These are phyloP conservation scores for Cotesia typhae DNA, from an alignment of 1,140 invertebrate genomes.

Conservation along the genomic window DNA sequence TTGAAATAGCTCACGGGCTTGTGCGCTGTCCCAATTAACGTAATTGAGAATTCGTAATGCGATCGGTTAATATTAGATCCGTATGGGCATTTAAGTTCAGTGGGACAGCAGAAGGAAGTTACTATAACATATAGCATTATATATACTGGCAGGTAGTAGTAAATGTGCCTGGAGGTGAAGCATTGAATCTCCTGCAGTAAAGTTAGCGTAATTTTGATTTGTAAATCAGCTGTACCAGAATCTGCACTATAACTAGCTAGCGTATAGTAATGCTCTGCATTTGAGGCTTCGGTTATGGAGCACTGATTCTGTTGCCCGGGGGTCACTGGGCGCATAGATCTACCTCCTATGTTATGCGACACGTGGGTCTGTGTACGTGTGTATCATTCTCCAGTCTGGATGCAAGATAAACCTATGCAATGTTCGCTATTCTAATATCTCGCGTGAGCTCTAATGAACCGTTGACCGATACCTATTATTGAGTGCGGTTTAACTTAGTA, in stretches of 20 bases:
- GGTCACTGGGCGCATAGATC: neutral
- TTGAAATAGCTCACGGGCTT: too few species aligned
- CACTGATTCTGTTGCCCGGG: neutral
- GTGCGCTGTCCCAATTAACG: too few species aligned
- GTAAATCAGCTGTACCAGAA: slow-evolving; percentile 12
- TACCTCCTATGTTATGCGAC: slow-evolving; percentile 3
- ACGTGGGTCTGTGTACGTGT: slow-evolving; percentile 40
- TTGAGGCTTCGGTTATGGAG: neutral
- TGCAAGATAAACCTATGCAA: slow-evolving; percentile 50
- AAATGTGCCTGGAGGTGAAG: neutral
- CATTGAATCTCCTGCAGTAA: slow-evolving; percentile 32
- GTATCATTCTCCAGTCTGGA: slow-evolving; percentile 22
- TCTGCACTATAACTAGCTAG: too few species aligned
- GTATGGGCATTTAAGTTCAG: too few species aligned
- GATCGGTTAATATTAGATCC: too few species aligned
- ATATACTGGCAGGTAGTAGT: neutral
- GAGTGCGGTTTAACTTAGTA: slow-evolving; percentile 35
- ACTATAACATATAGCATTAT: too few species aligned
- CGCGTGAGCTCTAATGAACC: slow-evolving; percentile 54
- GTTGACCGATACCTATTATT: slow-evolving; percentile 49
- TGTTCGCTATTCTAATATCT: slow-evolving; percentile 59
- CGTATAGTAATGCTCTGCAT: neutral
- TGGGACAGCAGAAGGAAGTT: too few species aligned
- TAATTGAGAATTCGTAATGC: too few species aligned
- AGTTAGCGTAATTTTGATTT: slow-evolving; percentile 34